Evolutionary conservation across 2,797 vertebrate genomes (phyloP).

Genomic region (Garrulus glandarius): DNA sequence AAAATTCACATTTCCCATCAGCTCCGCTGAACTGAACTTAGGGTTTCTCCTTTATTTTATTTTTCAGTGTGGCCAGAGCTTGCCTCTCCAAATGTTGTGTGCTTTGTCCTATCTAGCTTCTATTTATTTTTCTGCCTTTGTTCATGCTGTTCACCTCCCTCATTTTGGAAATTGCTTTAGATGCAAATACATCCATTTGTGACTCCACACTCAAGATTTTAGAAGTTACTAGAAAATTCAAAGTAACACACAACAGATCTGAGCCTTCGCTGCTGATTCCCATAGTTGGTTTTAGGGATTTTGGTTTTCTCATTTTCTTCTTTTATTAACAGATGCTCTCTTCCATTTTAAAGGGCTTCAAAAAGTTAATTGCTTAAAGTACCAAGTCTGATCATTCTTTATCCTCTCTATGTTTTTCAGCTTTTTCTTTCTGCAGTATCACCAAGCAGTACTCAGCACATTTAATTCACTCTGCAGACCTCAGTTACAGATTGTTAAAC

Average conservation of each 20-base stretch:
- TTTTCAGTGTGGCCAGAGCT: not conserved
- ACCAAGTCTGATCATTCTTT: not conserved
- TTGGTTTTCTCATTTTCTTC: slow-evolving; percentile 22
- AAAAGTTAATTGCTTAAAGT: slow-evolving; percentile 44
- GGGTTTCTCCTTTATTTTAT: not conserved
- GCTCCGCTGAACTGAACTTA: not conserved
- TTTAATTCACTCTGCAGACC: not conserved
- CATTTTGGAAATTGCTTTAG: slow-evolving; percentile 7
- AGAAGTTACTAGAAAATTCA: not conserved
- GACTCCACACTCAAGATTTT: not conserved
- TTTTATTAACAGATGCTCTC: not conserved
- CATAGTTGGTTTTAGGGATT: not conserved
- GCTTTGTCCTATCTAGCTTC: not conserved
- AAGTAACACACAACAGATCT: not conserved
- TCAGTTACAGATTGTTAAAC: not conserved
- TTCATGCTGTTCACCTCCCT: not conserved
- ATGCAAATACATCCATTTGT: not conserved
- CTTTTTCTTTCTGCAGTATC: not conserved
- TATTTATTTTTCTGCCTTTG: not conserved
- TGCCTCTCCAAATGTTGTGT: not conserved
- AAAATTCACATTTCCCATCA: not conserved
- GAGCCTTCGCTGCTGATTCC: not conserved
- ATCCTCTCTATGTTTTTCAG: not conserved
- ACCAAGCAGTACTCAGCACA: not conserved
- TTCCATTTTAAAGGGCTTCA: not conserved